phyloP scores from a whole-genome alignment of 2,888 invertebrate species.

The Lordiphosa andalusiaca region DNA sequence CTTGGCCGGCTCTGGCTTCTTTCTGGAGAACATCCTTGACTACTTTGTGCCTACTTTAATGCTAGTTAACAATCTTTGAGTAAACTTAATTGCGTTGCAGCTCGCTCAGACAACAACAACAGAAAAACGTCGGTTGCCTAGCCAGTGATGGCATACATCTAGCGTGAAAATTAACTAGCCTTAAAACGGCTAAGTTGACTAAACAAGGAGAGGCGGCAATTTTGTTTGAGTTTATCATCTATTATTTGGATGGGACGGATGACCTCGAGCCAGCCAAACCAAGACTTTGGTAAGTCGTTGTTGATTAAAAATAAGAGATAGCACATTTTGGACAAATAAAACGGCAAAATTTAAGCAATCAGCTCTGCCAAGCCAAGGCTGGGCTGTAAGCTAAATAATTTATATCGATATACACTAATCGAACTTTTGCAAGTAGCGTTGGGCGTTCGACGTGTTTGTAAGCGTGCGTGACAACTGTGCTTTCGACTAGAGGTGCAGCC shows the following conservation, averaged over 20 bases:
- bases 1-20: slow-evolving; percentile 74
- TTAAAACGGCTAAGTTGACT: neutral
- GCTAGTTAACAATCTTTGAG: neutral
- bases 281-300: too few relatives aligned
- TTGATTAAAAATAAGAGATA: too few relatives aligned
- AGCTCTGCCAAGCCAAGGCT: neutral
- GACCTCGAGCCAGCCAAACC: too few relatives aligned
- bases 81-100: slow-evolving; percentile 37
- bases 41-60: slow-evolving; percentile 10
- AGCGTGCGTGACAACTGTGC: too few relatives aligned
- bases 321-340: too few relatives aligned
- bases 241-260: too few relatives aligned
- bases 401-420: neutral
- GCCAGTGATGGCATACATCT: slow-evolving; percentile 1
- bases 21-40: slow-evolving; percentile 75
- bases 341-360: neutral
- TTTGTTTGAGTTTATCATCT: too few relatives aligned
- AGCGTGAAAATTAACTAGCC: neutral
- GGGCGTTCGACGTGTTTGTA: too few relatives aligned
- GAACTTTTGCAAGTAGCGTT: too few relatives aligned
- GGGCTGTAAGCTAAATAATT: neutral
- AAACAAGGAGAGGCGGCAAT: too few relatives aligned
- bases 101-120: slow-evolving; percentile 32
- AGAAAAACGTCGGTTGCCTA: slow-evolving; percentile 12
- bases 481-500: too few relatives aligned